Evolutionary conservation across 2,888 invertebrate species (phyloP), one percentile per base, ranked within the genome.

Genomic region (Andrena minutula): DNA sequence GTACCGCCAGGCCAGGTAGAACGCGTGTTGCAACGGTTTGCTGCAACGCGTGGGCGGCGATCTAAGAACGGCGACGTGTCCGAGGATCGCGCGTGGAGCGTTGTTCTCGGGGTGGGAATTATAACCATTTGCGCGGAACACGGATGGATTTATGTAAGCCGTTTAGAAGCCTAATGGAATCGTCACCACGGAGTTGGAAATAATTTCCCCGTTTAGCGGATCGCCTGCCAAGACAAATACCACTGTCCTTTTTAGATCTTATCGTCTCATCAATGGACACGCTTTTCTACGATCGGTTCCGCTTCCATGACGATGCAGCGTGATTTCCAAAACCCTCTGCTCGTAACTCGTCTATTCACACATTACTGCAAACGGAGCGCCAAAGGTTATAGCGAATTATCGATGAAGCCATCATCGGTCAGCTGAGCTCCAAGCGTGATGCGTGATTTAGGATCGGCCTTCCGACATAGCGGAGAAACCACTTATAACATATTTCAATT

Each of bases 401-500:
- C 47, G 30, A 51, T 26, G 56, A 61, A 47, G 10, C 0, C 56
- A 1, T n/a, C 28, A 51, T 16, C 28, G 72, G 64, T 60, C 60
- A 35, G 12, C 28, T 20, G 32, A 53, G 60, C 23, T 41, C 20
- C 41, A 23, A 41, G 69, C 41, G 35, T 41, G 23, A 41, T 61
- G 53, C n/a, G n/a, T 47, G 61, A 85, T 78, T 66, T 79, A 86
- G 28, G 35, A 41, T 10, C 71, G 87, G 65, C 89, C 87, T 88
- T 86, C 78, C 70, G 47, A 77, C 72, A 63, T 65, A 60, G 81
- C 61, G 83, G 75, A 70, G 81, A 68, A 77, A 47, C 79, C 89
- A 92, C 91, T 93, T 93, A 93, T 93, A 93, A 93, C 92, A 93
- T 92, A 93, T 94, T 93, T 93, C 93, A 94, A 41, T 93, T 94